These are phyloP conservation scores for Labeo catla DNA, from an alignment of 2,113 vertebrate genomes.

Conservation along the genomic window DNA sequence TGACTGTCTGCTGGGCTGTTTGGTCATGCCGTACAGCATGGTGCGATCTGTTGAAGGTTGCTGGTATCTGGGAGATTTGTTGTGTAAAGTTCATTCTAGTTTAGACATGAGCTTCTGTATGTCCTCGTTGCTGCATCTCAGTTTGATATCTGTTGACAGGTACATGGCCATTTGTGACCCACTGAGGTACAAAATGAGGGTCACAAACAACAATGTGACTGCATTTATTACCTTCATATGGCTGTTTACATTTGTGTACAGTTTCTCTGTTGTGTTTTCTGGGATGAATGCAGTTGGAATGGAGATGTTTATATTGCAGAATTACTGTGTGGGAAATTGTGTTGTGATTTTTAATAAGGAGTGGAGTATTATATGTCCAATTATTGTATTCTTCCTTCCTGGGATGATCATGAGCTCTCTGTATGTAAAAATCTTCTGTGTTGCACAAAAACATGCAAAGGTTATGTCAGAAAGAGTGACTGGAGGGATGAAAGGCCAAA, in stretches of 20 bases:
- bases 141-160: slow-evolving; percentile 59
- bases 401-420: slow-evolving; percentile 52
- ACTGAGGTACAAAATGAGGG: slow-evolving; percentile 43
- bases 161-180: slow-evolving; percentile 60
- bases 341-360: slow-evolving; percentile 46
- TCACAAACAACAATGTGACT: slow-evolving; percentile 46
- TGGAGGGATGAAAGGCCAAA: background rate
- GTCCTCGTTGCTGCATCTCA: slow-evolving; percentile 52
- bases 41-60: slow-evolving; percentile 57
- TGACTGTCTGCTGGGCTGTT: slow-evolving; percentile 57
- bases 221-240: slow-evolving; percentile 42
- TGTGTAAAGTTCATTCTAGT: slow-evolving; percentile 55
- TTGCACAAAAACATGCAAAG: too few relatives aligned
- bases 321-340: slow-evolving; percentile 50
- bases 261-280: slow-evolving; percentile 49
- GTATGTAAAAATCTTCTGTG: slow-evolving; percentile 43
- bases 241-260: slow-evolving; percentile 46
- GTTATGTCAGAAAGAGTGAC: background rate
- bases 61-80: slow-evolving; percentile 58
- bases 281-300: slow-evolving; percentile 29
- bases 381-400: slow-evolving; percentile 47
- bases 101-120: slow-evolving; percentile 54
- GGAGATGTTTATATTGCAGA: slow-evolving; percentile 12
- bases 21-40: slow-evolving; percentile 81
- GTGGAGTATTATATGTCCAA: slow-evolving; percentile 34